Evolutionary conservation across 2,888 invertebrate species (phyloP), one percentile per base, ranked within the genome.

Genomic region (Phaonia tiefii): DNA sequence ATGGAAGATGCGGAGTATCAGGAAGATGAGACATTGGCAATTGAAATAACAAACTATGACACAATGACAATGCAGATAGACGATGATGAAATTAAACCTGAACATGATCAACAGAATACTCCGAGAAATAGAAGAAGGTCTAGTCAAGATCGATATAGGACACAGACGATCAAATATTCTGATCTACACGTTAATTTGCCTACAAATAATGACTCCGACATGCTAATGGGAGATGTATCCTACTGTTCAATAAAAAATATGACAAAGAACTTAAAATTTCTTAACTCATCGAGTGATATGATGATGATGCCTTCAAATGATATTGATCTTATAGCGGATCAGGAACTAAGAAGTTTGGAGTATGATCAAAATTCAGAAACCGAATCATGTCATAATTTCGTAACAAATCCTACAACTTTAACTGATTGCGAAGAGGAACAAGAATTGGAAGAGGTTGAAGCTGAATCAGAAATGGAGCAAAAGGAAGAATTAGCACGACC

Each of bases 91-190:
- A 42, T 39, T 39, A 37, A 22, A 37, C 4, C 31, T 5, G 31
- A 31, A 3, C 54, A 44, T 60, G 77, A 69, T 42, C 22, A 20
- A 13, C 25, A 69, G 51, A 81, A 39, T 15, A 81, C 78, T 20
- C 72, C 81, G 10, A 78, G 83, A 51, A 87, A 84, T 1, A 80
- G 87, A 3, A 71, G 88, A 31, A 85, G 88, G 3, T 84, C 85
- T 78, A 87, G 86, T 82, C 93, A 93, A 5, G 96, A 96, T 63
- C 92, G 96, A 67, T 96, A 94, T 88, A 93, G 94, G 85, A 96
- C 96, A 1, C 93, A 94, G 85, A 95, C 95, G 0, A 90, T 95
- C 20, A 83, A 85, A 13, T 89, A 86, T 74, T 87, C 87, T 0
- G 70, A 78, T 31, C 15, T 82, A 11, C 69, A 73, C 1, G 22